Percentiles rank a stretch among this genome's conserved stretches.
phyloP scores from a whole-genome alignment of 2,113 vertebrate species.

The Etia nguti region DNA sequence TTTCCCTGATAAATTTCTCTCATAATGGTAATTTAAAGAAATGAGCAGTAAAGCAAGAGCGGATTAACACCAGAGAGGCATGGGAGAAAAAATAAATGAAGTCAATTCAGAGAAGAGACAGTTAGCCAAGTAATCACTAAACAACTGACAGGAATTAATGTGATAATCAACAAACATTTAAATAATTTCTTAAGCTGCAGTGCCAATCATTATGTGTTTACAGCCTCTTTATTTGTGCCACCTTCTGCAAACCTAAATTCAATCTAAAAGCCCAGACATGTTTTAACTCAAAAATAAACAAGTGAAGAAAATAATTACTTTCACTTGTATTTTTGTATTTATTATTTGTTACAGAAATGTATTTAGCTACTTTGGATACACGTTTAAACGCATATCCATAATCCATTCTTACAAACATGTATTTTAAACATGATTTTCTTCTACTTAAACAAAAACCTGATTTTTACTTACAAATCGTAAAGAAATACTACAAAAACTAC shows the following conservation, averaged over 20 bases:
- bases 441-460: neutral
- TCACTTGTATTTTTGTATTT: neutral
- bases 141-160: neutral
- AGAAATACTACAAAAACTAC: neutral
- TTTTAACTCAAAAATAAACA: neutral
- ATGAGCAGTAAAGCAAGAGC: neutral
- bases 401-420: neutral
- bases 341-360: neutral
- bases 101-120: neutral
- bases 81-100: neutral
- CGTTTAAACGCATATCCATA: neutral
- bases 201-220: neutral
- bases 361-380: neutral
- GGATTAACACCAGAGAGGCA: neutral
- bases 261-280: neutral
- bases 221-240: neutral
- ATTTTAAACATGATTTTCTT: neutral
- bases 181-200: neutral
- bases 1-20: neutral
- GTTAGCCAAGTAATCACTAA: neutral
- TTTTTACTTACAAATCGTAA: neutral
- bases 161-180: neutral
- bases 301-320: neutral
- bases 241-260: neutral
- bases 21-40: neutral